Evolutionary conservation across 1,140 invertebrate genomes (phyloP).

Genomic region (Scaptomyza graminum): DNA sequence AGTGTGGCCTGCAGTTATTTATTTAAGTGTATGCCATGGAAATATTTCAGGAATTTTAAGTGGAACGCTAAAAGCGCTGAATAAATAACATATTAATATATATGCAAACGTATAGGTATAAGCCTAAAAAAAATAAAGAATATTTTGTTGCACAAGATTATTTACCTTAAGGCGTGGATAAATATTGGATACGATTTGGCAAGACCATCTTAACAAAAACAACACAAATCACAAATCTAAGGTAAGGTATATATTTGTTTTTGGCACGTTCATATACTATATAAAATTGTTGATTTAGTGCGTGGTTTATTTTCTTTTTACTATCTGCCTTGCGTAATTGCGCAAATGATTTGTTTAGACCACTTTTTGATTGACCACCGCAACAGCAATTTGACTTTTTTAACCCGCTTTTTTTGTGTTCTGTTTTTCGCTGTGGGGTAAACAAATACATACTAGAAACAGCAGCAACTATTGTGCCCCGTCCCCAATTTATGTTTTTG

Average conservation of each 20-base stretch:
- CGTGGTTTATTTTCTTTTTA: slow-evolving; percentile 24
- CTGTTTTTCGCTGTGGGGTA: slow-evolving; percentile 18
- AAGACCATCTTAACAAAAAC: slow-evolving; percentile 24
- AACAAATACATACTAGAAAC: slow-evolving; percentile 27
- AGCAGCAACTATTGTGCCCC: slow-evolving; percentile 17
- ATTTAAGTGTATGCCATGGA: slow-evolving; percentile 43
- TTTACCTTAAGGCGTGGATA: slow-evolving; percentile 46
- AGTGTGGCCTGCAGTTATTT: slow-evolving; percentile 47
- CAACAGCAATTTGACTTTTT: slow-evolving; percentile 73
- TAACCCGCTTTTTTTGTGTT: slow-evolving; percentile 36
- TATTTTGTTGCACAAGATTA: slow-evolving; percentile 53
- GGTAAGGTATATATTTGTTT: slow-evolving; percentile 42
- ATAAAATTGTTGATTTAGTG: slow-evolving; percentile 11
- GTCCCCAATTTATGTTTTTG: slow-evolving; percentile 58
- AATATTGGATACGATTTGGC: slow-evolving; percentile 51
- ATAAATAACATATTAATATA: slow-evolving; percentile 29
- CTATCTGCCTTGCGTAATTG: slow-evolving; percentile 65
- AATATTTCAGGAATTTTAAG: slow-evolving; percentile 72
- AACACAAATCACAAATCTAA: slow-evolving; percentile 21
- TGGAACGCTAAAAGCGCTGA: slow-evolving; percentile 50
- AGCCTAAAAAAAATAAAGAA: slow-evolving; percentile 16
- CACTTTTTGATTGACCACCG: slow-evolving; percentile 72
- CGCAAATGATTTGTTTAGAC: slow-evolving; percentile 76
- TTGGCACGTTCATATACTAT: background rate
- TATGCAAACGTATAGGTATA: background rate